Percentiles rank a stretch among this genome's conserved stretches.
These are phyloP conservation scores for Tonatia bakeri DNA, from an alignment of 2,113 vertebrate species.

Conservation along the genomic window DNA sequence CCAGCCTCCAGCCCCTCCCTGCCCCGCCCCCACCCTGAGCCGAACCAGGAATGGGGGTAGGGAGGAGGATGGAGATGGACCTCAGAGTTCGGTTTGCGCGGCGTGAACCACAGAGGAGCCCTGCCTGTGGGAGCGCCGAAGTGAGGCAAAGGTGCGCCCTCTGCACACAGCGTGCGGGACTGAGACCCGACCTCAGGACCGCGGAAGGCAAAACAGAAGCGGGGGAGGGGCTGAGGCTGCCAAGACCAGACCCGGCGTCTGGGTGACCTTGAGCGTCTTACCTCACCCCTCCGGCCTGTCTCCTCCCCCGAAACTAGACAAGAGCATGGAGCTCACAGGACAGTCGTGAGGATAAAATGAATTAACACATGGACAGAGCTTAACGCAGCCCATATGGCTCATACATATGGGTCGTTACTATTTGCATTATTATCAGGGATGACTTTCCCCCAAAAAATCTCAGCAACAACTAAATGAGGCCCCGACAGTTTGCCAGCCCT, in stretches of 20 bases:
- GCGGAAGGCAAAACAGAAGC: neutral
- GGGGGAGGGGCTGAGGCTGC: neutral
- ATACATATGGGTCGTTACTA: neutral
- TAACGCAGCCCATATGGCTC: neutral
- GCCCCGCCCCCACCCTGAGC: neutral
- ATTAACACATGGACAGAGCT: neutral
- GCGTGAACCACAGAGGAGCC: neutral
- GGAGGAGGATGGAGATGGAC: neutral
- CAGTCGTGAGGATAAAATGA: neutral
- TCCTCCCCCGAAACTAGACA: neutral
- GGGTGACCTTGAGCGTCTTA: neutral
- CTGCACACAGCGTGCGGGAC: neutral
- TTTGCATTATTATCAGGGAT: neutral
- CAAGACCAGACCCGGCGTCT: neutral
- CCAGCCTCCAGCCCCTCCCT: neutral
- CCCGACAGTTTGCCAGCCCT: neutral
- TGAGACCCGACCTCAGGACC: neutral
- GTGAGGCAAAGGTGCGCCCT: neutral
- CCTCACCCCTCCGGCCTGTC: neutral
- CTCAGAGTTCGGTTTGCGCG: neutral
- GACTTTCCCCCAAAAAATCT: neutral
- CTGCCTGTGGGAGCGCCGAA: accelerated
- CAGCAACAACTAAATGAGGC: neutral
- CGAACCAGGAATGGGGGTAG: neutral
- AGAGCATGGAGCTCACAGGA: neutral